Conservation (phyloP, 1,140 invertebrate genomes). For the Solen grandis region DNA sequence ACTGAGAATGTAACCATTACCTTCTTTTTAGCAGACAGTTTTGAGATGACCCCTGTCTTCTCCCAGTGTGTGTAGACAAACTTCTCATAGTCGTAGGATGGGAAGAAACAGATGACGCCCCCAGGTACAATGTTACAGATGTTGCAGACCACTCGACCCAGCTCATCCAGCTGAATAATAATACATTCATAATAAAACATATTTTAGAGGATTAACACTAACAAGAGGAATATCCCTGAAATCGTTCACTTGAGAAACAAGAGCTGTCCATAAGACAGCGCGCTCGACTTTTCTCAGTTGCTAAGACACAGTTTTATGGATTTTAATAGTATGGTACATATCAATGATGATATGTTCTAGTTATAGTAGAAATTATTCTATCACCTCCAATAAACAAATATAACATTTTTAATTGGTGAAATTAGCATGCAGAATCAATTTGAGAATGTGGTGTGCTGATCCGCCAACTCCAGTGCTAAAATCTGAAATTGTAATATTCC, state of each 20-base stretch:
- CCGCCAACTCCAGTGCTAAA: too few relatives aligned
- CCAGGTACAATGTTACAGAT: slow-evolving; percentile 91
- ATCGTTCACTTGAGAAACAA: background rate
- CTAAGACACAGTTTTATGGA: too few relatives aligned
- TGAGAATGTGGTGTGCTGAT: too few relatives aligned
- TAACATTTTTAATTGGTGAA: too few relatives aligned
- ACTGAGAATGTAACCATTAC: too few relatives aligned
- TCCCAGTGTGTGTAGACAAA: slow-evolving; percentile 86
- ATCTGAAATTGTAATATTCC: too few relatives aligned
- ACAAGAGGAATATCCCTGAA: background rate
- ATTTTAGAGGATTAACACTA: background rate
- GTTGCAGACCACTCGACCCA: slow-evolving; percentile 86
- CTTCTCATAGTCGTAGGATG: slow-evolving; percentile 94
- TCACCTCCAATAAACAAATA: too few relatives aligned
- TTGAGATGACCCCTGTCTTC: slow-evolving; percentile 85
- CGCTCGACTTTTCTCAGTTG: too few relatives aligned
- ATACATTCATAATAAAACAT: slow-evolving; percentile 80
- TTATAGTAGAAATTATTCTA: too few relatives aligned
- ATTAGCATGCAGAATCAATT: too few relatives aligned
- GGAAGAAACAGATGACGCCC: slow-evolving; percentile 96
- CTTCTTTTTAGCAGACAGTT: slow-evolving; percentile 88
- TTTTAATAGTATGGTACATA: too few relatives aligned
- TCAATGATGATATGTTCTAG: too few relatives aligned
- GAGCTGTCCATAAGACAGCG: background rate
- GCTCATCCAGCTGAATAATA: slow-evolving; percentile 87